A percentile compares a stretch with the other conserved stretches of the same genome.
Conservation (phyloP, 2,113 vertebrate genomes). For the Plectropomus leopardus region DNA sequence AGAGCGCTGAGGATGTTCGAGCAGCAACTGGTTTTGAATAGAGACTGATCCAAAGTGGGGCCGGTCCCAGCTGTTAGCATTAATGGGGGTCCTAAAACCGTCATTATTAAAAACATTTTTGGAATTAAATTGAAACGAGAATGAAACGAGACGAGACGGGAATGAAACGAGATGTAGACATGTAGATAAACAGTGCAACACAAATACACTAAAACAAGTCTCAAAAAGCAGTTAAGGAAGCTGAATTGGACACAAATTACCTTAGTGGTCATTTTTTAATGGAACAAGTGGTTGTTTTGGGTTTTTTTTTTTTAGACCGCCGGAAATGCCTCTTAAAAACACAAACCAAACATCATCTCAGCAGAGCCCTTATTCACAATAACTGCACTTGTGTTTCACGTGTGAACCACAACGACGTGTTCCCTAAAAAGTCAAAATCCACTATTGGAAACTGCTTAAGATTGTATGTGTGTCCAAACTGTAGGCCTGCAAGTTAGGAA, state of each 20-base stretch:
- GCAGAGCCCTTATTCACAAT: no score
- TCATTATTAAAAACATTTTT: slow-evolving; percentile 21
- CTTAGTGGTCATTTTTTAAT: neutral
- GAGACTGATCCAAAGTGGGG: neutral
- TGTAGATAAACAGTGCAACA: neutral
- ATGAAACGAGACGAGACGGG: neutral
- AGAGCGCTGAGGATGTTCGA: no score
- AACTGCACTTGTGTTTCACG: no score
- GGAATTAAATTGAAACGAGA: neutral
- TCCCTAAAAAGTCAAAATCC: no score
- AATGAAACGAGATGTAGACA: neutral
- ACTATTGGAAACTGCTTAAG: no score
- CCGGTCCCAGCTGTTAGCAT: slow-evolving; percentile 27
- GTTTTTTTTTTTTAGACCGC: no score
- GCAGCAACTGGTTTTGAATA: neutral
- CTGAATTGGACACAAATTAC: neutral
- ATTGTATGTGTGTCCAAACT: no score
- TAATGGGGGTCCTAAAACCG: slow-evolving; percentile 5
- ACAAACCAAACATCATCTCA: no score
- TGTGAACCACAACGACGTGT: no score
- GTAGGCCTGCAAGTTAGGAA: no score
- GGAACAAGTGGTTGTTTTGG: no score
- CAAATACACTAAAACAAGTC: neutral
- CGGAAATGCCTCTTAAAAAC: no score
- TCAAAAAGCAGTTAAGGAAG: neutral